A percentile compares a stretch with the other conserved stretches of the same genome.
Evolutionary conservation across 2,888 invertebrate genomes (phyloP).

Genomic region (Hypomecis punctinalis): DNA sequence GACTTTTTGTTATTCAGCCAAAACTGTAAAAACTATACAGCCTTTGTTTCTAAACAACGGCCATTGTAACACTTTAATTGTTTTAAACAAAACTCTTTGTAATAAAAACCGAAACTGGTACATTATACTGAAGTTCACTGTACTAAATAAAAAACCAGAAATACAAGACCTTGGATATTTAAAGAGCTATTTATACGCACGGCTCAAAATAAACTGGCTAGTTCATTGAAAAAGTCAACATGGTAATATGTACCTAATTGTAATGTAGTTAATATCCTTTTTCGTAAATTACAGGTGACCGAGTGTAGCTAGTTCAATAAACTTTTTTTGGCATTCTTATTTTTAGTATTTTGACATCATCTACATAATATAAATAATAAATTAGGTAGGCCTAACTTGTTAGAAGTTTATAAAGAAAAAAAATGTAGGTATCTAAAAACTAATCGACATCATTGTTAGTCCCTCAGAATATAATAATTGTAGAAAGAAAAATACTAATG

Average conservation of each 20-base stretch:
- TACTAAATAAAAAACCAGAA: conserved; percentile 30
- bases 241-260: conserved; percentile 3
- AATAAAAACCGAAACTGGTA: conserved; percentile 21
- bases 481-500: too few species aligned
- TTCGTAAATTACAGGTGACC: neutral
- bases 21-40: conserved; percentile 3
- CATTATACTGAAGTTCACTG: conserved; percentile 20
- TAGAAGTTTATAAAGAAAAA: too few species aligned
- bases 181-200: neutral
- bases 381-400: neutral
- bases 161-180: conserved; percentile 6
- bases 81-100: conserved; percentile 38
- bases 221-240: neutral
- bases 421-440: too few species aligned
- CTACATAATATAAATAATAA: too few species aligned
- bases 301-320: neutral
- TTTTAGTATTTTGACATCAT: too few species aligned
- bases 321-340: neutral
- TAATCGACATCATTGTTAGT: too few species aligned
- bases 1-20: neutral
- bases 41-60: conserved; percentile 27
- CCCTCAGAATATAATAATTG: too few species aligned
- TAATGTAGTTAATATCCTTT: neutral
- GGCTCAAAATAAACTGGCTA: conserved; percentile 16
- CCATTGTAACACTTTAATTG: conserved; percentile 33